phyloP scores from a whole-genome alignment of 2,797 vertebrate species.

The Rhinoraja longicauda region DNA sequence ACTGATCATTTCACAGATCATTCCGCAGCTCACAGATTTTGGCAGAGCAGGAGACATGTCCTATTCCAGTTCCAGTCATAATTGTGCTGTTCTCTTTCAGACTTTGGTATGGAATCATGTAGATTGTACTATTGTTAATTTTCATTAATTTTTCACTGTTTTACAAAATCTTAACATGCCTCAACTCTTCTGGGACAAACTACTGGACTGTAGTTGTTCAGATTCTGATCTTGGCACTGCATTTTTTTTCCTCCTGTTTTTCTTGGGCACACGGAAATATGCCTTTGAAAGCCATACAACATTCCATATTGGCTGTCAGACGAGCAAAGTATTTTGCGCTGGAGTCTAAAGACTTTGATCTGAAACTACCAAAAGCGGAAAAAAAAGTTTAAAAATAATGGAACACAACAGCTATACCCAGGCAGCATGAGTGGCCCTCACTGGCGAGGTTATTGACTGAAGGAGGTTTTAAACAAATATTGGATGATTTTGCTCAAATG shows the following conservation, averaged over 20 bases:
- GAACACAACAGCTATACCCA: neutral
- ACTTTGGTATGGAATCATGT: neutral
- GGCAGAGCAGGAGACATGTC: neutral
- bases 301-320: neutral
- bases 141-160: neutral
- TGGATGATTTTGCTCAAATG: conserved; percentile 1
- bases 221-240: neutral
- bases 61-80: neutral
- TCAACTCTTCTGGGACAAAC: neutral
- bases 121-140: neutral
- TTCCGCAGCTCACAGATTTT: neutral
- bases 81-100: neutral
- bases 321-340: neutral
- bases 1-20: neutral
- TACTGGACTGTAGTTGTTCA: neutral
- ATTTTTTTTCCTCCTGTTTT: neutral
- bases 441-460: neutral
- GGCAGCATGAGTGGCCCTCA: neutral
- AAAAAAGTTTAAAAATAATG: neutral
- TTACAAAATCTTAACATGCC: neutral
- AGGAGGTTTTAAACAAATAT: neutral
- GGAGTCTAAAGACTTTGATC: neutral
- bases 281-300: neutral
- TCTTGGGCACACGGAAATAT: neutral
- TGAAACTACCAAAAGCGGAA: neutral